Evolutionary conservation across 2,888 invertebrate species (phyloP).

Genomic region (Flexamia atlantica): DNA sequence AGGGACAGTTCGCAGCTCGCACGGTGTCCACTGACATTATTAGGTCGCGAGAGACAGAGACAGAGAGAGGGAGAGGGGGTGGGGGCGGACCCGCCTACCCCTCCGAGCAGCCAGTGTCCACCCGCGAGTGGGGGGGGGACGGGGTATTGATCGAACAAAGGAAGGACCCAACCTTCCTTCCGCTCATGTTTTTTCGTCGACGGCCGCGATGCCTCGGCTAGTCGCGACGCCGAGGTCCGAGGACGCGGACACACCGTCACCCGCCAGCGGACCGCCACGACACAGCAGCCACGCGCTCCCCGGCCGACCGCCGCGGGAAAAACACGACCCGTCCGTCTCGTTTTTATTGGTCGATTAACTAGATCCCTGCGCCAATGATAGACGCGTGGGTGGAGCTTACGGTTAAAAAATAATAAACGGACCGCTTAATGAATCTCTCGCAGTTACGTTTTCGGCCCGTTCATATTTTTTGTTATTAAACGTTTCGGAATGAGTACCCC

Average conservation of each 20-base stretch:
- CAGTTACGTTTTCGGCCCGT: conserved; percentile 39
- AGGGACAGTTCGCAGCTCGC: conserved; percentile 49
- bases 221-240: conserved; percentile 68
- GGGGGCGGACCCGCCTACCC: conserved; percentile 64
- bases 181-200: conserved; percentile 64
- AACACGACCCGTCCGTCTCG: conserved; percentile 53
- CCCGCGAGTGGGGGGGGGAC: conserved; percentile 70
- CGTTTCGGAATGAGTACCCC: conserved; percentile 48
- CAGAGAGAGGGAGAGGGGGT: conserved; percentile 17
- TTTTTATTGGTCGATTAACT: conserved; percentile 64
- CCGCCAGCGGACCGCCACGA: conserved; percentile 23
- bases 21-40: conserved; percentile 59
- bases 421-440: conserved; percentile 57
- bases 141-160: conserved; percentile 69
- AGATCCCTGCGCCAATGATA: conserved; percentile 62
- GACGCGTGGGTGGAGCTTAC: conserved; percentile 64
- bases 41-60: conserved; percentile 59
- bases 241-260: conserved; percentile 53
- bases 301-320: conserved; percentile 4
- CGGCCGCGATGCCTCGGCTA: conserved; percentile 61
- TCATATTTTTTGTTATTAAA: conserved; percentile 52
- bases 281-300: conserved; percentile 13
- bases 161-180: conserved; percentile 69
- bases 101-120: conserved; percentile 66
- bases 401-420: conserved; percentile 62